phyloP scores from a whole-genome alignment of 2,113 vertebrate genomes.

The Sphyrna mokarran region DNA sequence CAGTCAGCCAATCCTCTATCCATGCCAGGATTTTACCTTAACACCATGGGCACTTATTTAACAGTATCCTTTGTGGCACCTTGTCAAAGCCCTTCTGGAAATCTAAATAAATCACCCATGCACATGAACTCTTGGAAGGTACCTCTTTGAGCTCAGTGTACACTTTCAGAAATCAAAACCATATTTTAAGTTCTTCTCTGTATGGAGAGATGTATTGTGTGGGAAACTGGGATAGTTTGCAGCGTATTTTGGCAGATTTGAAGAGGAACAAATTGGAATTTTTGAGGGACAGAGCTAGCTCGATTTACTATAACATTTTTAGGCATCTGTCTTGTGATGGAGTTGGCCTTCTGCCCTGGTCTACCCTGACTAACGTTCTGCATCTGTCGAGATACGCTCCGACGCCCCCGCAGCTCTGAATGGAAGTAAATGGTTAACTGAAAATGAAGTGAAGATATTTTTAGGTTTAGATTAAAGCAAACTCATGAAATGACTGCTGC shows the following conservation, averaged over 20 bases:
- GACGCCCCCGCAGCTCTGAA: too few relatives aligned
- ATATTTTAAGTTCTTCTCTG: neutral
- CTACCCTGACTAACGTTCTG: too few relatives aligned
- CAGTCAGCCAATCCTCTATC: too few relatives aligned
- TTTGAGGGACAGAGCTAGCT: neutral
- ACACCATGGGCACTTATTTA: too few relatives aligned
- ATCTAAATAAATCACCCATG: too few relatives aligned
- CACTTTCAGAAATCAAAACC: neutral
- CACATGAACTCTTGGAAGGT: neutral
- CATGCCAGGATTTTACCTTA: too few relatives aligned
- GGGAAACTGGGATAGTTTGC: neutral
- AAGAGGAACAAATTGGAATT: neutral
- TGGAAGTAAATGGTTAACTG: too few relatives aligned
- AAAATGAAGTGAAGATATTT: neutral
- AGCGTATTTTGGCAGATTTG: neutral
- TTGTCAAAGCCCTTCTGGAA: too few relatives aligned
- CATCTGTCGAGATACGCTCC: too few relatives aligned
- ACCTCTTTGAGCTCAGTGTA: neutral
- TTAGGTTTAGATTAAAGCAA: neutral
- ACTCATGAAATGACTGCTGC: neutral
- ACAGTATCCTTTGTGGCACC: too few relatives aligned
- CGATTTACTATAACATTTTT: neutral
- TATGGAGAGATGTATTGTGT: neutral
- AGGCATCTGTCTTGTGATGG: too few relatives aligned
- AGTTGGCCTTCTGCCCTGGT: too few relatives aligned